Evolutionary conservation across 2,888 invertebrate genomes (phyloP), one percentile per base, ranked within the genome.

Genomic region (Pristionchus maxplancki): DNA sequence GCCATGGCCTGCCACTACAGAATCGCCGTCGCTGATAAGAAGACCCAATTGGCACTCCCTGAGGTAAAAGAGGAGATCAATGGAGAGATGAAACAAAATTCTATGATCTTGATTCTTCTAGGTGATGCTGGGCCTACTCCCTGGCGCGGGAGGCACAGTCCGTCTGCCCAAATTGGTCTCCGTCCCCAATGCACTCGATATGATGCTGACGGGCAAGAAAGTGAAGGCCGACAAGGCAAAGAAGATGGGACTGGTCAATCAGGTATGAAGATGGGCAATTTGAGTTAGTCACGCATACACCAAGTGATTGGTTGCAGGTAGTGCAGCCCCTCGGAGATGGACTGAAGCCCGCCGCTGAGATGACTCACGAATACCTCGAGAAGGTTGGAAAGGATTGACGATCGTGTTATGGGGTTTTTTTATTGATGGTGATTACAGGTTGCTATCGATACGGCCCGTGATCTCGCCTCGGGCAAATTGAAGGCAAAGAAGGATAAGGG

Each of bases 121-220:
- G 90, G 92, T 99, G 1, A 97, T 98, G 97, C 96, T 99, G 82
- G 99, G 99, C 20, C 96, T 99, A 71, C 95, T 99, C 88, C 99
- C 99, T 62, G 99, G 98, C 71, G 97, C 97, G 91, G 99, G 99
- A 88, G 99, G 99, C 83, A 99, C 98, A 87, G 97, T 98, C 95
- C 96, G 99, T 93, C 95, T 98, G 93, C 97, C 97, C 6, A 96
- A 96, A 93, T 95, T 98, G 64, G 95, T 96, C 15, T 96, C 97
- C 0, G 95, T 99, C 71, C 97, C 97, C 20, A 97, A 97, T 90
- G 97, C 98, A 86, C 95, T 99, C 92, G 98, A 98, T 95, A 96
- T 99, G 96, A 96, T 97, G 93, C 96, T 99, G 44, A 99, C 99
- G 5, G 99, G 99, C 83, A 91, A 91, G 89, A 90, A 91, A 82